phyloP scores from a whole-genome alignment of 1,140 invertebrate species.

The Dryas iulia region DNA sequence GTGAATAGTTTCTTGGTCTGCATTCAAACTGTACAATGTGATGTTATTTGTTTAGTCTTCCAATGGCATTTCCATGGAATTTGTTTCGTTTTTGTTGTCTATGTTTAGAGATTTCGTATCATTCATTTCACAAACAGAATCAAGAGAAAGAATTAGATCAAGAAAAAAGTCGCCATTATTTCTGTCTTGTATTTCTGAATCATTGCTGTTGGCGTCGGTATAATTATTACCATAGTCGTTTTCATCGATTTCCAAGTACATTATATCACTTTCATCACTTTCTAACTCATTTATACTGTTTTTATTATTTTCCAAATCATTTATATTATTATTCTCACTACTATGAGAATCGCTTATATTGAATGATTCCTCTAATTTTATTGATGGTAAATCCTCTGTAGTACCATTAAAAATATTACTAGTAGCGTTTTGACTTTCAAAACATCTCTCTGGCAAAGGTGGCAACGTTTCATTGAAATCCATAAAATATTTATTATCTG shows the following conservation, averaged over 20 bases:
- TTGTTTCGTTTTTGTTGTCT: background rate
- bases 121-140: slow-evolving; percentile 2
- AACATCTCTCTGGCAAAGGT: background rate
- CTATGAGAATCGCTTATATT: background rate
- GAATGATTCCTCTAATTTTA: background rate
- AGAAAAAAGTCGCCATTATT: slow-evolving; percentile 16
- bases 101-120: background rate
- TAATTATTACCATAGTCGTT: background rate
- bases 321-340: background rate
- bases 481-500: background rate
- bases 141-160: slow-evolving; percentile 22
- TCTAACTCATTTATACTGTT: no score
- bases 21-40: background rate
- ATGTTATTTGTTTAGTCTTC: background rate
- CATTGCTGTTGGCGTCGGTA: background rate
- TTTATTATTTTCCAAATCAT: no score
- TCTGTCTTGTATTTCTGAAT: background rate
- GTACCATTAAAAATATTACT: background rate
- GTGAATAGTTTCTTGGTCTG: background rate
- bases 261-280: no score
- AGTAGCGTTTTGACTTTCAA: background rate
- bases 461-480: background rate
- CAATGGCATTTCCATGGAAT: background rate
- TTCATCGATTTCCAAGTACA: background rate
- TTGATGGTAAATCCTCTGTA: background rate